Evolutionary conservation across 1,140 invertebrate species (phyloP).

Genomic region (Euglossa dilemma): DNA sequence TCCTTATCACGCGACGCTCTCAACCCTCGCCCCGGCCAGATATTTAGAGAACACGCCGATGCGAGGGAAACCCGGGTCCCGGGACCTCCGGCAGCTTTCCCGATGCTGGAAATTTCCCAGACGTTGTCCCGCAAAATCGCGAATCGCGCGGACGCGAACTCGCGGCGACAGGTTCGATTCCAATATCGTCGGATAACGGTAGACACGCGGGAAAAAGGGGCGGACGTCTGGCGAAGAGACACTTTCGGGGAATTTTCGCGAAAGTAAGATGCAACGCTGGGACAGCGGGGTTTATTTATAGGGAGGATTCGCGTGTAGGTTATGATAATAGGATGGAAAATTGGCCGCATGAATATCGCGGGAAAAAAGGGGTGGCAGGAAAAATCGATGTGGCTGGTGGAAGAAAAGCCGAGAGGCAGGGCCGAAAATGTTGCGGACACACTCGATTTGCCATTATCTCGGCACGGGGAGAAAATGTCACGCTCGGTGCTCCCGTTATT

Average conservation of each 20-base stretch:
- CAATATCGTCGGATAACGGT: background rate
- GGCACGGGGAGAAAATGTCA: background rate
- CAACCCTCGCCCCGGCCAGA: background rate
- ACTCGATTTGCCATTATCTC: conserved; percentile 32
- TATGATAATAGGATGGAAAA: conserved; percentile 25
- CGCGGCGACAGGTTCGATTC: background rate
- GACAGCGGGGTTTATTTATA: background rate
- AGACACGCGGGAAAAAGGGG: too few relatives aligned
- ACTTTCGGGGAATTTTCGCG: background rate
- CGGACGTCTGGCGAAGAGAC: too few relatives aligned
- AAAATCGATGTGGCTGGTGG: conserved; percentile 11
- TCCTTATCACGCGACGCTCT: background rate
- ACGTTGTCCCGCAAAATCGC: background rate
- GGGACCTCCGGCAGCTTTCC: background rate
- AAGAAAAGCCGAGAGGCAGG: background rate
- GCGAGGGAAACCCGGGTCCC: background rate
- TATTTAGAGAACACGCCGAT: background rate
- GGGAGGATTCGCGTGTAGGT: background rate
- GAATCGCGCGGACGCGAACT: background rate
- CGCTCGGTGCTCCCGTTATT: conserved; percentile 24
- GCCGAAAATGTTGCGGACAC: conserved; percentile 24
- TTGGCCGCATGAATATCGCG: conserved; percentile 3
- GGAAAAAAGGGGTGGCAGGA: background rate
- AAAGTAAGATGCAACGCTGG: background rate
- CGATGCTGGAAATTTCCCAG: background rate